These are phyloP conservation scores for Heteractis magnifica DNA, from an alignment of 92 coral and sea anemone species.

Conservation along the genomic window DNA sequence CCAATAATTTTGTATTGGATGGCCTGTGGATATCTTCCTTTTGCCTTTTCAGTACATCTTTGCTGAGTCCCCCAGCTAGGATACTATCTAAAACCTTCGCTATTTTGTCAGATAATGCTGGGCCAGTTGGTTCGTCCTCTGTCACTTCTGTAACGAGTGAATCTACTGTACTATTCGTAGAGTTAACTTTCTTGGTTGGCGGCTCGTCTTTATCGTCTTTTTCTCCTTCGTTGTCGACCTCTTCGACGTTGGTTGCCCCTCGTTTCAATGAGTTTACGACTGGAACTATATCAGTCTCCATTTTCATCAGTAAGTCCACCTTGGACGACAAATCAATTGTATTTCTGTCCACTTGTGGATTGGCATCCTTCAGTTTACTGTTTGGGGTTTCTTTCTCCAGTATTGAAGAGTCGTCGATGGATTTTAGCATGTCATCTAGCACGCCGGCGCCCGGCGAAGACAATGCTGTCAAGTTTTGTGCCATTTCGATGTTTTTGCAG, in stretches of 20 bases:
- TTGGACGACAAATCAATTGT: background rate
- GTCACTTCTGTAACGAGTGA: conserved; percentile 49
- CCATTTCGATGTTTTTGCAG: too few species aligned
- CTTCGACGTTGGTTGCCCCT: too few species aligned
- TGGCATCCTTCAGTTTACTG: background rate
- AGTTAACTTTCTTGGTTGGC: background rate
- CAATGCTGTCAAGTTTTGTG: background rate
- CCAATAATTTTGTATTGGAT: conserved; percentile 40
- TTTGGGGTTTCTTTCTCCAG: background rate
- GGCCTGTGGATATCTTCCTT: conserved; percentile 46
- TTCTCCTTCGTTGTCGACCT: too few species aligned
- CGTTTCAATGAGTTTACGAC: background rate
- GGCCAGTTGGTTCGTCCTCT: conserved; percentile 44
- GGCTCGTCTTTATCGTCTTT: too few species aligned
- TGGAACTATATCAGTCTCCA: background rate
- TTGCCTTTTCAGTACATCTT: conserved; percentile 22
- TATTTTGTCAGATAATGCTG: conserved; percentile 49
- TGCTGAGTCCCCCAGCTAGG: conserved; percentile 52
- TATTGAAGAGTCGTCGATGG: background rate
- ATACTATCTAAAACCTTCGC: conserved; percentile 40
- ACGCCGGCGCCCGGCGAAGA: background rate
- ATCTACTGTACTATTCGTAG: background rate
- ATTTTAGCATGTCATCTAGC: background rate
- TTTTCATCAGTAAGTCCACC: background rate
- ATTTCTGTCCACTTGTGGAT: background rate